A percentile compares a stretch with the other conserved stretches of the same genome.
phyloP scores from a whole-genome alignment of 1,140 invertebrate species.

The Mactra quadrangularis region DNA sequence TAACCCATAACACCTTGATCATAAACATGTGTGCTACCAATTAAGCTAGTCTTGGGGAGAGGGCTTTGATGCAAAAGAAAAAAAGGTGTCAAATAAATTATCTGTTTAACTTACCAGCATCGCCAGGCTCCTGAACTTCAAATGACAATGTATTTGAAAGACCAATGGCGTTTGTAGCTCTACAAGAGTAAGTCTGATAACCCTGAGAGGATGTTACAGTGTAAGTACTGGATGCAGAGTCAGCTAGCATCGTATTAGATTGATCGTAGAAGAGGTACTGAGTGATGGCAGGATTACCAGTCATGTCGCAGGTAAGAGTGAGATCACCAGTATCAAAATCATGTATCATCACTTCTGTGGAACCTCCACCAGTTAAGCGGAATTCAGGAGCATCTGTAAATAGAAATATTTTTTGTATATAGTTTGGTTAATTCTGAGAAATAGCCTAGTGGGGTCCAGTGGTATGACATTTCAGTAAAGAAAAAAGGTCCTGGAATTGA shows the following conservation, averaged over 20 bases:
- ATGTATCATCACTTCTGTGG: not conserved
- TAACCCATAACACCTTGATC: too few relatives aligned
- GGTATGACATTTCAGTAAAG: too few relatives aligned
- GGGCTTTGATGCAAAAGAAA: too few relatives aligned
- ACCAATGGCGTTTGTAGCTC: constrained; percentile 7
- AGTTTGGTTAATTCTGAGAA: too few relatives aligned
- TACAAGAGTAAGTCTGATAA: constrained; percentile 32
- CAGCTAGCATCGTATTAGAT: not conserved
- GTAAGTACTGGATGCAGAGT: not conserved
- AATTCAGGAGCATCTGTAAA: constrained; percentile 38
- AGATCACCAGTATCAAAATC: constrained; percentile 26
- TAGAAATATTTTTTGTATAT: not conserved
- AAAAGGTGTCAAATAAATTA: too few relatives aligned
- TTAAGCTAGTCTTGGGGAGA: too few relatives aligned
- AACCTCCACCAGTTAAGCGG: not conserved
- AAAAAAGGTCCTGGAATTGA: too few relatives aligned
- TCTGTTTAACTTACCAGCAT: too few relatives aligned
- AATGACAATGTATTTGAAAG: not conserved
- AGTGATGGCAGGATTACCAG: constrained; percentile 25
- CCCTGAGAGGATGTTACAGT: constrained; percentile 10
- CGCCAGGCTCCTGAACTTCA: constrained; percentile 15
- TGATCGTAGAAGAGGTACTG: constrained; percentile 23
- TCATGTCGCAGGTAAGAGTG: constrained; percentile 35
- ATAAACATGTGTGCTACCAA: too few relatives aligned
- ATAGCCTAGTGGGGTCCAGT: too few relatives aligned